A percentile compares a stretch with the other conserved stretches of the same genome.
Conservation (phyloP, 1,140 invertebrate genomes). For the Eupeodes corollae region DNA sequence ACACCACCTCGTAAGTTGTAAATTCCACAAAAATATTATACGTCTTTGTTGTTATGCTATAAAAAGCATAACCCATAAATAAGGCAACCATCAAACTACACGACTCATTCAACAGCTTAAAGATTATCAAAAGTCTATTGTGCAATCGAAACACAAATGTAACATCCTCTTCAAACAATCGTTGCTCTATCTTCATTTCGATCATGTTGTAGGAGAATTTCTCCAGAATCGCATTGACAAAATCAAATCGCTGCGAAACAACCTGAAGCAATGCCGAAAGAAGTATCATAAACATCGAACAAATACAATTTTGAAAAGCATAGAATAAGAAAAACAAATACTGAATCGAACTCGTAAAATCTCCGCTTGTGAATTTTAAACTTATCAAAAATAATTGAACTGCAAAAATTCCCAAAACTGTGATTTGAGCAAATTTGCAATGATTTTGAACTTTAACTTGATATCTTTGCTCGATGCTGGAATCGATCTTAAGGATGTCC, state of each 20-base stretch:
- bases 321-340: conserved; percentile 27
- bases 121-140: conserved; percentile 28
- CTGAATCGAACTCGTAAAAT: conserved; percentile 16
- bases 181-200: conserved; percentile 1
- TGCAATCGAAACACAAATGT: conserved; percentile 31
- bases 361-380: conserved; percentile 12
- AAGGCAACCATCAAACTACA: conserved; percentile 30
- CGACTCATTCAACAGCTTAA: conserved; percentile 28
- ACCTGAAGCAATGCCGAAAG: conserved; percentile 23
- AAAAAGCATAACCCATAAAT: conserved; percentile 33
- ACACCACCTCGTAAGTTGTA: conserved; percentile 20
- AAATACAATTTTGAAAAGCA: conserved; percentile 25
- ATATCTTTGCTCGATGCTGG: conserved; percentile 21
- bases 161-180: conserved; percentile 24
- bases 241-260: conserved; percentile 23
- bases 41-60: conserved; percentile 33
- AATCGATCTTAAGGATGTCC: conserved; percentile 27
- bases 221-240: conserved; percentile 21
- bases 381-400: conserved; percentile 26
- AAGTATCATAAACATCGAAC: conserved; percentile 28
- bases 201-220: conserved; percentile 23
- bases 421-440: conserved; percentile 25
- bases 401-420: conserved; percentile 19
- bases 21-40: conserved; percentile 34
- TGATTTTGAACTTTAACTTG: conserved; percentile 15